phyloP scores from a whole-genome alignment of 2,888 invertebrate genomes.

The Lepidochitona cinerea region DNA sequence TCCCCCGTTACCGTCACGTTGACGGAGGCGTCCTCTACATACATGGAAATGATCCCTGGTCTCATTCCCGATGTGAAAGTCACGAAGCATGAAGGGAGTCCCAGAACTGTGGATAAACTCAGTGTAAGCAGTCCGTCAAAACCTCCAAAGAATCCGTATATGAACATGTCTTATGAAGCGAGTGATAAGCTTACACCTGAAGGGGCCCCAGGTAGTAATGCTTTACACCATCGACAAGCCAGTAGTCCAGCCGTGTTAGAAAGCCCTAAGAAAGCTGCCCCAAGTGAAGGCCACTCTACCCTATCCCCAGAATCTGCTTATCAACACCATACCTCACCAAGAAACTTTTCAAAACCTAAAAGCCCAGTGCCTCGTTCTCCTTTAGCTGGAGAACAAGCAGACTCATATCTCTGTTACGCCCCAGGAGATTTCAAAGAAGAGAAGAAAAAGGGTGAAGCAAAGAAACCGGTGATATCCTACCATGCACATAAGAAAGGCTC shows the following conservation, averaged over 20 bases:
- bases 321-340: not conserved
- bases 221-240: not conserved
- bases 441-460: not conserved
- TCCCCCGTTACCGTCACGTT: not conserved
- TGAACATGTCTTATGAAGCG: not conserved
- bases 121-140: not conserved
- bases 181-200: not conserved
- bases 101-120: not conserved
- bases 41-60: not conserved
- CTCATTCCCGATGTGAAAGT: not conserved
- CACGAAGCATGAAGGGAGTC: not conserved
- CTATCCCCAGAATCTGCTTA: not conserved
- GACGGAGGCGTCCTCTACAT: not conserved
- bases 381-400: not conserved
- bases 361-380: not conserved
- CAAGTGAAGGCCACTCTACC: not conserved
- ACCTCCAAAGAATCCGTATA: not conserved
- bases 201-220: not conserved
- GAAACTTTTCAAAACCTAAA: not conserved
- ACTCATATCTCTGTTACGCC: not conserved
- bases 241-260: not conserved
- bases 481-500: not conserved
- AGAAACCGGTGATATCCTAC: not conserved
- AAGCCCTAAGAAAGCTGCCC: not conserved
- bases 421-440: not conserved